phyloP scores from a whole-genome alignment of 2,888 invertebrate genomes.

The Zaprionus bogoriensis region DNA sequence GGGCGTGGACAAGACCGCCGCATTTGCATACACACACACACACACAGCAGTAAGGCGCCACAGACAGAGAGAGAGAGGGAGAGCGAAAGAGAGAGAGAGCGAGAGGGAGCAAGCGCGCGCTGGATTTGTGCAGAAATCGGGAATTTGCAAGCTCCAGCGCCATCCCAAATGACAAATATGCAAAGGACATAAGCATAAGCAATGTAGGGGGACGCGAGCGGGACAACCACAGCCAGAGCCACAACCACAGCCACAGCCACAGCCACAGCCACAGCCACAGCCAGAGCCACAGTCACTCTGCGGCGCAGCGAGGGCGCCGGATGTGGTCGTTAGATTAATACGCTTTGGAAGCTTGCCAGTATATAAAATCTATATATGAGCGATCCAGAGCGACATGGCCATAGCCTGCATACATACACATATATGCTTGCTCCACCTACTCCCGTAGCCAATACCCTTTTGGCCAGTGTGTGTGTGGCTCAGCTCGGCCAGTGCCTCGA shows the following conservation, averaged over 20 bases:
- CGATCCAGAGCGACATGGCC: slow-evolving; percentile 25
- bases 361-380: slow-evolving; percentile 73
- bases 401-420: slow-evolving; percentile 5
- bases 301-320: too few species aligned
- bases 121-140: slow-evolving; percentile 74
- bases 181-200: slow-evolving; percentile 76
- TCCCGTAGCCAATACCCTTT: slow-evolving; percentile 7
- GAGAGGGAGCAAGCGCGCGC: slow-evolving; percentile 10
- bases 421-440: slow-evolving; percentile 13
- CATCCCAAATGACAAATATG: slow-evolving; percentile 71
- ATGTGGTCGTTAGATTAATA: slow-evolving; percentile 76
- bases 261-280: neutral
- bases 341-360: slow-evolving; percentile 76
- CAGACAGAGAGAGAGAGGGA: slow-evolving; percentile 1
- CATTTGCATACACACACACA: slow-evolving; percentile 51
- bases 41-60: neutral
- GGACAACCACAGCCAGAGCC: slow-evolving; percentile 31
- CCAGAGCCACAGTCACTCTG: neutral
- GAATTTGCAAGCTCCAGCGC: slow-evolving; percentile 60
- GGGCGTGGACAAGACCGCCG: slow-evolving; percentile 65
- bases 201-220: slow-evolving; percentile 71
- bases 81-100: neutral
- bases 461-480: slow-evolving; percentile 5
- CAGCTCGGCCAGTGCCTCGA: slow-evolving; percentile 20
- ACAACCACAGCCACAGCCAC: slow-evolving; percentile 4